Evolutionary conservation across 2,113 vertebrate species (phyloP).

Genomic region (Anas platyrhynchos): DNA sequence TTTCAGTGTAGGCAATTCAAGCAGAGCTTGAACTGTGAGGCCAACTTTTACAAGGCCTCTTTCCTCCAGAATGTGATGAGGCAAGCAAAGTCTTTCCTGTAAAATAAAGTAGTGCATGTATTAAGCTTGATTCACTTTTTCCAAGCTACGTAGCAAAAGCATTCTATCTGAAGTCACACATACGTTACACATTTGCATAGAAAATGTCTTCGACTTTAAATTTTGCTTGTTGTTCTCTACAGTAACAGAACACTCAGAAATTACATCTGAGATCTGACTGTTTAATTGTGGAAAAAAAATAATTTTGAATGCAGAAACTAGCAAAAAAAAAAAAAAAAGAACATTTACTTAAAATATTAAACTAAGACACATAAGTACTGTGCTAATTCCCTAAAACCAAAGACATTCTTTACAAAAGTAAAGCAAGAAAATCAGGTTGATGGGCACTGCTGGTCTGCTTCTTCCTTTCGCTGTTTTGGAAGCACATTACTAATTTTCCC

Average conservation of each 20-base stretch:
- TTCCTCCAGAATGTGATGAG: conserved; percentile 98
- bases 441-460: background rate
- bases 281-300: background rate
- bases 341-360: background rate
- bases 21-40: conserved; percentile 92
- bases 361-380: background rate
- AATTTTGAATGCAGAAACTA: background rate
- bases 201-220: background rate
- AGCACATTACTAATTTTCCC: background rate
- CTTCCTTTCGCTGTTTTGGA: background rate
- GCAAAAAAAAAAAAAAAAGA: background rate
- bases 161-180: background rate
- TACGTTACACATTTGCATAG: rapidly evolving
- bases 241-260: background rate
- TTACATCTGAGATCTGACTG: background rate
- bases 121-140: background rate
- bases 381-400: background rate
- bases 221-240: background rate
- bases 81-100: conserved; percentile 96
- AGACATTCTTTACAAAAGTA: background rate
- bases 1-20: conserved; percentile 88
- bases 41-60: conserved; percentile 95
- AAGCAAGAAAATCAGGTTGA: background rate
- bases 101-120: background rate
- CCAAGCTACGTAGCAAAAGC: background rate